phyloP scores from a whole-genome alignment of 2,888 invertebrate genomes.

The Molorchus minor region DNA sequence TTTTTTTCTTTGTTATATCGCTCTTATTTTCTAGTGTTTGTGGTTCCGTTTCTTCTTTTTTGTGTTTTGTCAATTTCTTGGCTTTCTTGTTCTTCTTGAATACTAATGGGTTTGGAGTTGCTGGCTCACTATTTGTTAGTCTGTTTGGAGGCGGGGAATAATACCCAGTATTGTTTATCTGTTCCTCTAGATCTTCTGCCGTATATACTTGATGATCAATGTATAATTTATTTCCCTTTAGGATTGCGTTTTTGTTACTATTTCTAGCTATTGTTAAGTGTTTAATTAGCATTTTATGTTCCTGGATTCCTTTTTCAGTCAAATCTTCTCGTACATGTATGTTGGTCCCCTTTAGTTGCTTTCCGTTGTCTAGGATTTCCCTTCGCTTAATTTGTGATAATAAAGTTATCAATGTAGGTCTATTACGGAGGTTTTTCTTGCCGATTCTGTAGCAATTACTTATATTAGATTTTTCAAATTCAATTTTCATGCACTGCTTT shows the following conservation, averaged over 20 bases:
- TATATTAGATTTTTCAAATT: constrained; percentile 6
- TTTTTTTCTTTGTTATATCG: too few relatives aligned
- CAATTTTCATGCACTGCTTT: not conserved
- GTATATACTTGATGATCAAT: constrained; percentile 2
- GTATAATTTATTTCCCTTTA: constrained; percentile 7
- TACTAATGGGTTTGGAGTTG: not conserved
- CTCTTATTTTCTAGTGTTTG: too few relatives aligned
- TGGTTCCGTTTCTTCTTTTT: too few relatives aligned
- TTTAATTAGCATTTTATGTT: constrained; percentile 8
- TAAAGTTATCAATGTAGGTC: constrained; percentile 9
- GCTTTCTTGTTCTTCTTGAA: too few relatives aligned
- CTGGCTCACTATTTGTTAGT: not conserved
- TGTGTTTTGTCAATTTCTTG: too few relatives aligned
- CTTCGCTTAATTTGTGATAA: not conserved
- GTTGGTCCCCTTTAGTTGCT: constrained; percentile 15
- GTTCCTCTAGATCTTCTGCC: too few relatives aligned
- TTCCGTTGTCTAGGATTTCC: constrained; percentile 4
- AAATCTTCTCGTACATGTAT: constrained; percentile 17
- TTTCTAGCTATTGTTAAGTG: constrained; percentile 7
- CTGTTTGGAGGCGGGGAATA: not conserved
- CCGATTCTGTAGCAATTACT: constrained; percentile 13
- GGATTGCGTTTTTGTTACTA: constrained; percentile 4
- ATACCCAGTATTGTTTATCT: too few relatives aligned
- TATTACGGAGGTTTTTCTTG: not conserved
- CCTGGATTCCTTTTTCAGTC: constrained; percentile 8